phyloP scores from a whole-genome alignment of 1,140 invertebrate genomes.

The Eubasilissa regina region DNA sequence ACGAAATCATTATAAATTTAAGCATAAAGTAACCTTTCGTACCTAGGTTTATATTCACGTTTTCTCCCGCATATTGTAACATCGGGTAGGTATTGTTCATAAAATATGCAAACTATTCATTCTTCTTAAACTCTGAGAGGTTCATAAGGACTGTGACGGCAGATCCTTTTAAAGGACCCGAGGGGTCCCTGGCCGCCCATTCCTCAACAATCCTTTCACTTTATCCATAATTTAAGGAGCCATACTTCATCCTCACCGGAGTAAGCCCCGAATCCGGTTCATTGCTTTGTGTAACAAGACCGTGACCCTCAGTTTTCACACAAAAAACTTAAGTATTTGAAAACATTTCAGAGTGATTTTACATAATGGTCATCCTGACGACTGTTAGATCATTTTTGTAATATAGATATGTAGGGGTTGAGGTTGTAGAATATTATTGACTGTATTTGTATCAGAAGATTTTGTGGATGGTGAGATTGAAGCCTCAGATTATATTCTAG shows the following conservation, averaged over 20 bases:
- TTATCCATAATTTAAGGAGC: not conserved
- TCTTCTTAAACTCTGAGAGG: not conserved
- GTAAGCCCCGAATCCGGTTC: not conserved
- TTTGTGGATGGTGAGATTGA: too few species aligned
- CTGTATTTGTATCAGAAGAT: too few species aligned
- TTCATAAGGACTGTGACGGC: not conserved
- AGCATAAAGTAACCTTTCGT: not conserved
- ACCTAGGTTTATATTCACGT: not conserved
- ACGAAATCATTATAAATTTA: too few species aligned
- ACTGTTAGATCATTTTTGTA: too few species aligned
- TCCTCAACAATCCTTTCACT: not conserved
- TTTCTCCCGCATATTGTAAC: not conserved
- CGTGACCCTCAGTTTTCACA: not conserved
- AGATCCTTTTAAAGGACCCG: not conserved
- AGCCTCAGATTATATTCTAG: too few species aligned
- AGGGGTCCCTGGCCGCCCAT: not conserved
- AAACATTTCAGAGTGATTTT: not conserved
- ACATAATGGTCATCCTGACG: too few species aligned
- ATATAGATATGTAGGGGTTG: too few species aligned
- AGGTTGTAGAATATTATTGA: too few species aligned
- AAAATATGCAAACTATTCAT: not conserved
- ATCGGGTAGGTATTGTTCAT: not conserved
- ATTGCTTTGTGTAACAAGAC: not conserved
- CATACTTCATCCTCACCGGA: not conserved
- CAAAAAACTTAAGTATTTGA: not conserved